Evolutionary conservation across 2,888 invertebrate species (phyloP).

Genomic region (Andrena chrysosceles): DNA sequence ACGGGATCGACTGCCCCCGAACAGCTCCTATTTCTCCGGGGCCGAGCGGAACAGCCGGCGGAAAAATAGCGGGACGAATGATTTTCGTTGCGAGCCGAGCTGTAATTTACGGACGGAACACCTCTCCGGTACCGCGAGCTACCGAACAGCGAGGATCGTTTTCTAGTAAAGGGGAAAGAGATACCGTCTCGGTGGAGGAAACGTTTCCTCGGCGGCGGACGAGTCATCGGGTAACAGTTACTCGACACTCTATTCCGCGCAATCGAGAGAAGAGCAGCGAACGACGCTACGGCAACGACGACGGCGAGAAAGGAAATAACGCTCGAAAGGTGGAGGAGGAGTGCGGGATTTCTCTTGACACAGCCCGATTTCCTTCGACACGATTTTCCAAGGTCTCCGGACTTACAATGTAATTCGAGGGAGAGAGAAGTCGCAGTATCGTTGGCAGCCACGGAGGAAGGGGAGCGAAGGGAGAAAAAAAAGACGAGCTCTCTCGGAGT

Average conservation of each 20-base stretch:
- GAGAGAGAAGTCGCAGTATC: constrained; percentile 44
- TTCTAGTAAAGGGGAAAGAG: neutral
- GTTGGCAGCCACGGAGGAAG: constrained; percentile 18
- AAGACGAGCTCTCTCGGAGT: constrained; percentile 10
- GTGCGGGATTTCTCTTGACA: constrained; percentile 41
- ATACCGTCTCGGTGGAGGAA: constrained; percentile 18
- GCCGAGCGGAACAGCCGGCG: neutral
- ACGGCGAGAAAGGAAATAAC: constrained; percentile 17
- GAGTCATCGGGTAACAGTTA: constrained; percentile 36
- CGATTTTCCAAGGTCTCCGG: constrained; percentile 57
- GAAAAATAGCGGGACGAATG: neutral
- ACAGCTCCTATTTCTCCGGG: neutral
- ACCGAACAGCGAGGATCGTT: constrained; percentile 11
- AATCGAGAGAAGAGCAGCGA: constrained; percentile 21
- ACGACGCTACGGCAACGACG: neutral
- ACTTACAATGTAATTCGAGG: constrained; percentile 53
- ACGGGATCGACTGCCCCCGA: constrained; percentile 5
- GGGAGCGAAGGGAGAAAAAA: neutral
- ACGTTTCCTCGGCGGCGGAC: constrained; percentile 28
- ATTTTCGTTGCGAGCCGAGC: neutral
- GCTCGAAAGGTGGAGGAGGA: neutral
- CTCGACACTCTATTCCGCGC: constrained; percentile 33
- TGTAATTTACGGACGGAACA: neutral
- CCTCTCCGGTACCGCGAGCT: neutral
- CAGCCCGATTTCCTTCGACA: constrained; percentile 57